Percentiles rank a stretch among this genome's conserved stretches.
phyloP scores from a whole-genome alignment of 1,140 invertebrate genomes.

The Chironomus tepperi region DNA sequence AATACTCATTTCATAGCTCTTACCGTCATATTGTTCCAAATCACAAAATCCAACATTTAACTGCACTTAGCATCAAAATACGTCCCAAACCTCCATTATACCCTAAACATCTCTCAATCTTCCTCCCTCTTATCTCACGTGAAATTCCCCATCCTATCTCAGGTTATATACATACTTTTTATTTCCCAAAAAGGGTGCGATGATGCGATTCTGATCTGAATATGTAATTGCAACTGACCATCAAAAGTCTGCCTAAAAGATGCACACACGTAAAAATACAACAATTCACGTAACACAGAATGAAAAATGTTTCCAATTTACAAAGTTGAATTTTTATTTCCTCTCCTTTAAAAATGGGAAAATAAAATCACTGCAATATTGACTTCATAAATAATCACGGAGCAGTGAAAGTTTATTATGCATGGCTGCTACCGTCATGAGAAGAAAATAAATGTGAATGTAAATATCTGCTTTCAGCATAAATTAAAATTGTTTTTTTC shows the following conservation, averaged over 20 bases:
- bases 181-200: background rate
- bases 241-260: background rate
- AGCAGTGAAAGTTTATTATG: slow-evolving; percentile 3
- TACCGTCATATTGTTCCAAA: too few species aligned
- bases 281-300: background rate
- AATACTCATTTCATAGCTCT: too few species aligned
- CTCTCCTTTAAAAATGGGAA: background rate
- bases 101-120: too few species aligned
- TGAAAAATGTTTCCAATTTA: background rate
- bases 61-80: too few species aligned
- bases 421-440: background rate
- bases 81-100: background rate
- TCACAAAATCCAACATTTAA: too few species aligned
- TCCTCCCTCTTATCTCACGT: background rate
- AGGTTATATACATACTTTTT: background rate
- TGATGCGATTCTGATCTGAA: background rate
- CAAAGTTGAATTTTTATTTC: too few species aligned
- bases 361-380: slow-evolving; percentile 7
- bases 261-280: background rate
- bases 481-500: background rate
- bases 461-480: slow-evolving; percentile 17
- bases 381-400: slow-evolving; percentile 19
- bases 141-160: background rate
- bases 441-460: slow-evolving; percentile 20
- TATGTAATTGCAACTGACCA: background rate